These are phyloP conservation scores for Zelleria hepariella DNA, from an alignment of 2,888 invertebrate species.

Conservation along the genomic window DNA sequence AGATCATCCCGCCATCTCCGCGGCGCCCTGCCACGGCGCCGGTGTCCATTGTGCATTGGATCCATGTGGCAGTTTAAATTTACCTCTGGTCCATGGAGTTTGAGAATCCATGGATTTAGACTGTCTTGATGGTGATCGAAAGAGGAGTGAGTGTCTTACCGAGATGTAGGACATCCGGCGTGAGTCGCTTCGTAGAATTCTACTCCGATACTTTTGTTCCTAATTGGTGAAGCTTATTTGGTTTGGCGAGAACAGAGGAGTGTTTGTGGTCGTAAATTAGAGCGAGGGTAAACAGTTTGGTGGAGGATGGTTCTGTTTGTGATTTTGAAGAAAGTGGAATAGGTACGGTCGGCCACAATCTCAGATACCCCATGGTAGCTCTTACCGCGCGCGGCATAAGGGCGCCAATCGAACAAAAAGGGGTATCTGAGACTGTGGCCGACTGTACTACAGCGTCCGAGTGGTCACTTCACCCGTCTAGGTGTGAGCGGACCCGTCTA, in stretches of 20 bases:
- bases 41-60: too few species aligned
- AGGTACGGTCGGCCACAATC: neutral
- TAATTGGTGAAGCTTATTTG: neutral
- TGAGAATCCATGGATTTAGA: neutral
- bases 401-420: too few species aligned
- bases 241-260: neutral
- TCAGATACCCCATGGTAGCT: too few species aligned
- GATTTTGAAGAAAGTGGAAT: neutral
- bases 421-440: too few species aligned
- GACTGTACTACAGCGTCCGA: too few species aligned
- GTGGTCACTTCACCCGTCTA: too few species aligned
- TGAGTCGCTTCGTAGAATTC: neutral
- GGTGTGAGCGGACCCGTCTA: too few species aligned
- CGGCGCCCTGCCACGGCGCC: too few species aligned
- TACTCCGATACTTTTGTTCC: neutral
- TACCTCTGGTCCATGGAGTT: too few species aligned
- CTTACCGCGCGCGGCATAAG: too few species aligned
- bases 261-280: neutral
- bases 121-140: neutral
- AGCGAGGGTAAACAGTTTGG: neutral
- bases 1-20: too few species aligned
- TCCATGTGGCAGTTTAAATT: too few species aligned
- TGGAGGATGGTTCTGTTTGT: neutral
- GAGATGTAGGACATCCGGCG: neutral
- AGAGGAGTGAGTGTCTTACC: neutral